A percentile compares a stretch with the other conserved stretches of the same genome.
phyloP scores from a whole-genome alignment of 2,888 invertebrate species.

The Campopleginae sp. region DNA sequence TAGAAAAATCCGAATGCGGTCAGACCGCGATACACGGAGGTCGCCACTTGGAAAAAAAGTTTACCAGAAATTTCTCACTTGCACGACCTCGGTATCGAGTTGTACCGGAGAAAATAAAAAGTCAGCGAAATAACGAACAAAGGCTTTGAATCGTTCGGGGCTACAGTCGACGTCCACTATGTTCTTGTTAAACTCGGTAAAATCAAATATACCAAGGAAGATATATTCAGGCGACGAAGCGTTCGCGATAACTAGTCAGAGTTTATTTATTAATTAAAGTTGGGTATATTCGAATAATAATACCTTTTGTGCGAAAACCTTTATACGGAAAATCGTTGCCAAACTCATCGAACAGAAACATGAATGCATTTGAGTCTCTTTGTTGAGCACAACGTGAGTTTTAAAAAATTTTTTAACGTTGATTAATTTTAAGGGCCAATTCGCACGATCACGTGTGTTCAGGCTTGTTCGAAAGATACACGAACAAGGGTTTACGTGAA shows the following conservation, averaged over 20 bases:
- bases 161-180: constrained; percentile 5
- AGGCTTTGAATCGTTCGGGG: constrained; percentile 19
- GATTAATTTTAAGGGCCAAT: background rate
- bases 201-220: background rate
- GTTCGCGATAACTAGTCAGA: background rate
- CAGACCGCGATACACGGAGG: background rate
- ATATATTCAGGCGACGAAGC: background rate
- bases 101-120: background rate
- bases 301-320: background rate
- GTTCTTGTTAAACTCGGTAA: background rate
- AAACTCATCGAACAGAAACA: no score
- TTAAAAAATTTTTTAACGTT: background rate
- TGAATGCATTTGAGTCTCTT: background rate
- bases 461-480: background rate
- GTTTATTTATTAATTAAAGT: background rate
- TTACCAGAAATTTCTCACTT: background rate
- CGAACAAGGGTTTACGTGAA: background rate
- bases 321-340: background rate
- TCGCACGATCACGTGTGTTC: background rate
- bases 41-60: constrained; percentile 1
- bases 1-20: background rate
- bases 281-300: background rate
- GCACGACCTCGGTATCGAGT: background rate
- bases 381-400: background rate
- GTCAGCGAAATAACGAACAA: constrained; percentile 18